These are phyloP conservation scores for Charanyca ferruginea DNA, from an alignment of 2,888 invertebrate species.

Conservation along the genomic window DNA sequence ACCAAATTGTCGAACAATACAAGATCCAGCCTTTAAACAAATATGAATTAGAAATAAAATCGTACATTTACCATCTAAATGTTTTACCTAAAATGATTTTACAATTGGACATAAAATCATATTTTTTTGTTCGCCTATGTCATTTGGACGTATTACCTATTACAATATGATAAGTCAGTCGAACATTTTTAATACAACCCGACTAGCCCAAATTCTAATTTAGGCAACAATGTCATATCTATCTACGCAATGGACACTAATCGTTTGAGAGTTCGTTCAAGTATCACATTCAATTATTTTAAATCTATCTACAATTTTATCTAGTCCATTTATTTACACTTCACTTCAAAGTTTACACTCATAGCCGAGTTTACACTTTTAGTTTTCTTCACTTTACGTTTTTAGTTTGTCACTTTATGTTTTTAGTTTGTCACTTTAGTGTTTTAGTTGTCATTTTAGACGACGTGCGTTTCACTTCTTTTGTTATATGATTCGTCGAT, in stretches of 20 bases:
- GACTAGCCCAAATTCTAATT: conserved; percentile 65
- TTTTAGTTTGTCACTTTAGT: conserved; percentile 38
- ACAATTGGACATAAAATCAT: conserved; percentile 75
- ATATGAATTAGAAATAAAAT: conserved; percentile 57
- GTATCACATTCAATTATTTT: conserved; percentile 88
- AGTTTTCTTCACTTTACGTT: conserved; percentile 28
- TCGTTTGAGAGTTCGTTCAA: conserved; percentile 73
- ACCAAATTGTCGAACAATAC: conserved; percentile 61
- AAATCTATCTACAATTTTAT: conserved; percentile 86
- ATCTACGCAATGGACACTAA: conserved; percentile 74
- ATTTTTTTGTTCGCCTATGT: conserved; percentile 69
- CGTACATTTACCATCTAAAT: conserved; percentile 61
- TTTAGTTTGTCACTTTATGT: conserved; percentile 40
- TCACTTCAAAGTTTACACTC: conserved; percentile 54
- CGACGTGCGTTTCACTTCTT: conserved; percentile 86
- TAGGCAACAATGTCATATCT: conserved; percentile 66
- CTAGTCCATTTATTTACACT: conserved; percentile 84
- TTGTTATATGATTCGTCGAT: conserved; percentile 87
- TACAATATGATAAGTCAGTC: conserved; percentile 84
- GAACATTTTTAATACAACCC: conserved; percentile 81
- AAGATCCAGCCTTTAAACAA: conserved; percentile 66
- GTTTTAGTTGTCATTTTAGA: conserved; percentile 69
- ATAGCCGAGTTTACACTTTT: conserved; percentile 54
- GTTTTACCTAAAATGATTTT: conserved; percentile 70
- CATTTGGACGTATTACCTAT: conserved; percentile 82